Percentiles rank a stretch among this genome's conserved stretches.
Conservation (phyloP, 2,888 invertebrate genomes). For the Aromia moschata region DNA sequence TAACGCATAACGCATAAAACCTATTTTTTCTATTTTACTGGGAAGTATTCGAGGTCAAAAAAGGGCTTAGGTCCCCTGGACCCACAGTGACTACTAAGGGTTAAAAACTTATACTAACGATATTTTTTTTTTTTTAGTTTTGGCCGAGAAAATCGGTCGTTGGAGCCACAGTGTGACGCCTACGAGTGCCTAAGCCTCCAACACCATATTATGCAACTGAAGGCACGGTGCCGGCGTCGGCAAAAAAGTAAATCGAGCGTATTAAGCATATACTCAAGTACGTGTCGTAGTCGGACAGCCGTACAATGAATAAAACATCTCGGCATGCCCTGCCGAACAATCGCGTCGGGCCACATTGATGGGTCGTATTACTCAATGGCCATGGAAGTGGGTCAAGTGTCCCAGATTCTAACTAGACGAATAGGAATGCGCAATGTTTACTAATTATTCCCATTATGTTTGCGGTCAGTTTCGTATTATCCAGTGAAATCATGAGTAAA, state of each 20-base stretch:
- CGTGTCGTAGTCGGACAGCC: slow-evolving; percentile 2
- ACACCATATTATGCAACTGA: not conserved
- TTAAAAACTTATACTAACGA: too few species aligned
- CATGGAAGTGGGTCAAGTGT: slow-evolving; percentile 35
- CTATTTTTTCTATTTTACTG: too few species aligned
- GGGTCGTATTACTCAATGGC: slow-evolving; percentile 30
- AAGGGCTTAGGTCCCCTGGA: too few species aligned
- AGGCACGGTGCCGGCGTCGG: not conserved
- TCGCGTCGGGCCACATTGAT: slow-evolving; percentile 13
- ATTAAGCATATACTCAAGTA: not conserved
- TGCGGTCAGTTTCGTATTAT: not conserved
- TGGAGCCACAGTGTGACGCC: too few species aligned
- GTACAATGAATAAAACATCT: slow-evolving; percentile 2
- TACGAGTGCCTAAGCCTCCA: too few species aligned
- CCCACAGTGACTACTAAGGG: too few species aligned
- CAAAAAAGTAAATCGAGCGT: slow-evolving; percentile 2
- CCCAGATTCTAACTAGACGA: slow-evolving; percentile 38
- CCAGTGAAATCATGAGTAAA: slow-evolving; percentile 11
- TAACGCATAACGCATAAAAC: too few species aligned
- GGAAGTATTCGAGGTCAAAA: too few species aligned
- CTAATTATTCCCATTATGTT: slow-evolving; percentile 19
- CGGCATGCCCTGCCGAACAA: slow-evolving; percentile 16
- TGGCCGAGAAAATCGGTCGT: too few species aligned
- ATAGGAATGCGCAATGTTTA: slow-evolving; percentile 33
- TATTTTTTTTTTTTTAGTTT: too few species aligned